Evolutionary conservation across 2,113 vertebrate genomes (phyloP).

Genomic region (Euleptes europaea): DNA sequence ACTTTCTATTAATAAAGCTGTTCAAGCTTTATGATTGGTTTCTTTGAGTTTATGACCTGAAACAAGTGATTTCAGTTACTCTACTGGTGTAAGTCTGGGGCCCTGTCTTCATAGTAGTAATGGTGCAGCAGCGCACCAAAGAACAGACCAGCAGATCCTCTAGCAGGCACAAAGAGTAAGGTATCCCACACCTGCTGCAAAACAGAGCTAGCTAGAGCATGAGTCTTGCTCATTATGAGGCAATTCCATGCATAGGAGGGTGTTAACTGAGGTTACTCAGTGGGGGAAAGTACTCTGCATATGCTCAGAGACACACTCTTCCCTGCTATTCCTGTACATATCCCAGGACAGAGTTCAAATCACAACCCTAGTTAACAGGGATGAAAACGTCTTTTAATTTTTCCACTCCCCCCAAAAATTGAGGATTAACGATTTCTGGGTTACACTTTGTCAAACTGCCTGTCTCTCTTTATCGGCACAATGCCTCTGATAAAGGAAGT

Average conservation of each 20-base stretch:
- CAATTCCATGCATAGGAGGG: no score
- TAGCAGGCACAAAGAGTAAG: not conserved
- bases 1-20: no score
- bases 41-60: no score
- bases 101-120: no score
- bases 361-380: not conserved
- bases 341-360: not conserved
- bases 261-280: not conserved
- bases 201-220: no score
- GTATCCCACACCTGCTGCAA: no score
- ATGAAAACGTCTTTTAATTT: not conserved
- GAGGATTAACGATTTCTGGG: not conserved
- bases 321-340: not conserved
- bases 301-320: not conserved
- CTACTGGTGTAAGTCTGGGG: no score
- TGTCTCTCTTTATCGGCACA: not conserved
- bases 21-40: no score
- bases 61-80: no score
- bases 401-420: not conserved
- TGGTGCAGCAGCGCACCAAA: not conserved
- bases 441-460: not conserved
- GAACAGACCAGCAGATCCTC: not conserved
- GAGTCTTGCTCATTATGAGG: no score
- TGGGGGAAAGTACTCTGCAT: not conserved
- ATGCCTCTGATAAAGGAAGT: no score